These are phyloP conservation scores for Chlamydotis undulata DNA, from an alignment of 2,113 vertebrate genomes.

Conservation along the genomic window DNA sequence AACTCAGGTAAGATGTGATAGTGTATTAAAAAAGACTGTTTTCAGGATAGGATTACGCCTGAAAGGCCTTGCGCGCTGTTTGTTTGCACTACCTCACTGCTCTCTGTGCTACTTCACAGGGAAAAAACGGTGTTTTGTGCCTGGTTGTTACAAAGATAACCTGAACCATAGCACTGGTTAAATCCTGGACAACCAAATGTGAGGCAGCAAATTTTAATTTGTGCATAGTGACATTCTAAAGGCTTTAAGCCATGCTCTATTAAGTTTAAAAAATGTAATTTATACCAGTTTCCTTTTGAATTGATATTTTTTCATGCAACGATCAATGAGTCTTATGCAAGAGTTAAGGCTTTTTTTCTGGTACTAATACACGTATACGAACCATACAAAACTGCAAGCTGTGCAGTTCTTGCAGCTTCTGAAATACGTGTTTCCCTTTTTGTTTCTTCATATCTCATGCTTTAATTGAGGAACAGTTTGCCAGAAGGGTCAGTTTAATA, in stretches of 20 bases:
- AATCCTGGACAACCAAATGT: not conserved
- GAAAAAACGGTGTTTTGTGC: not conserved
- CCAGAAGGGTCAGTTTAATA: not conserved
- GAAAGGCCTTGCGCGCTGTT: not conserved
- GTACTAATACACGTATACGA: not conserved
- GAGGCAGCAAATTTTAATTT: not conserved
- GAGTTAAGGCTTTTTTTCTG: not conserved
- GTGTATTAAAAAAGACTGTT: not conserved
- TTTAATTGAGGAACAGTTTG: not conserved
- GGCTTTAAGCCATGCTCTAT: not conserved
- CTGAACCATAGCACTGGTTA: not conserved
- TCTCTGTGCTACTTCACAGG: not conserved
- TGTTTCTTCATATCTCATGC: not conserved
- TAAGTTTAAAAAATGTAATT: not conserved
- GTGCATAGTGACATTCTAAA: not conserved
- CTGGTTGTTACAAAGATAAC: not conserved
- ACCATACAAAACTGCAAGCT: not conserved
- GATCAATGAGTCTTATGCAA: not conserved
- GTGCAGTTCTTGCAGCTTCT: not conserved
- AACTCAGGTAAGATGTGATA: not conserved
- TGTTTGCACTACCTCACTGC: fast-evolving
- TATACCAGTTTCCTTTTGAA: not conserved
- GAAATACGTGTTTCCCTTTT: too few species aligned
- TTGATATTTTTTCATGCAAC: not conserved
- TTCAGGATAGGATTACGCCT: not conserved